These are phyloP conservation scores for Scatophagus argus DNA, from an alignment of 2,113 vertebrate genomes.

Conservation along the genomic window DNA sequence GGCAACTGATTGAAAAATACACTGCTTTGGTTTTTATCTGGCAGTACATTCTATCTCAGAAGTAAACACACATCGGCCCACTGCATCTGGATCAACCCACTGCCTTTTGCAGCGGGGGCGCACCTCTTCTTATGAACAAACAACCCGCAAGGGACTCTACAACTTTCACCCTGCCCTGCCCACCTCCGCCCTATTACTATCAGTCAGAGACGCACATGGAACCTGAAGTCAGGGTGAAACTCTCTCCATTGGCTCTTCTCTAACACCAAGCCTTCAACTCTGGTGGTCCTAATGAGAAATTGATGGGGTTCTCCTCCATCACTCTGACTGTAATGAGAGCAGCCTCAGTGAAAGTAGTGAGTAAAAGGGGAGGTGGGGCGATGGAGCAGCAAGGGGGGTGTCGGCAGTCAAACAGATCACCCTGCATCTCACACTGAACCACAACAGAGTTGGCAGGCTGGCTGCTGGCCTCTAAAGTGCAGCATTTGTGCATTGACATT, in stretches of 20 bases:
- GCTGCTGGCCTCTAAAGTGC: too few relatives aligned
- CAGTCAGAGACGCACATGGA: background rate
- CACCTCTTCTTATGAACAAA: slow-evolving; percentile 4
- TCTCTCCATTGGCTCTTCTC: slow-evolving; percentile 9
- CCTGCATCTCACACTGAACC: background rate
- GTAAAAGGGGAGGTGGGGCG: background rate
- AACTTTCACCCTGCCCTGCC: background rate
- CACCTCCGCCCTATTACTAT: background rate
- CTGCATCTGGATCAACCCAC: slow-evolving; percentile 1
- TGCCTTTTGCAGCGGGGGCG: background rate
- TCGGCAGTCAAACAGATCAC: slow-evolving; percentile 15
- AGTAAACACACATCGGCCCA: slow-evolving; percentile 5
- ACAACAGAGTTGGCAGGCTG: background rate
- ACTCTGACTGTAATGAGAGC: slow-evolving; percentile 54
- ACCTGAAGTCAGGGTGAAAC: background rate
- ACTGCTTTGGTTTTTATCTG: slow-evolving; percentile 1
- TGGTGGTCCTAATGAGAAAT: slow-evolving; percentile 67
- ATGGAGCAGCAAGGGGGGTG: background rate
- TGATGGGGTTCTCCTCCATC: slow-evolving; percentile 55
- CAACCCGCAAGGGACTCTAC: background rate
- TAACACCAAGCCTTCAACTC: slow-evolving; percentile 48
- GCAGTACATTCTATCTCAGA: background rate
- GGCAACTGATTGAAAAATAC: background rate
- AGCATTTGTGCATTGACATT: background rate
- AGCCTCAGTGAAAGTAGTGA: slow-evolving; percentile 34